These are phyloP conservation scores for Petrocephalus schoutedeni DNA, from an alignment of 2,797 vertebrate genomes.

Conservation along the genomic window DNA sequence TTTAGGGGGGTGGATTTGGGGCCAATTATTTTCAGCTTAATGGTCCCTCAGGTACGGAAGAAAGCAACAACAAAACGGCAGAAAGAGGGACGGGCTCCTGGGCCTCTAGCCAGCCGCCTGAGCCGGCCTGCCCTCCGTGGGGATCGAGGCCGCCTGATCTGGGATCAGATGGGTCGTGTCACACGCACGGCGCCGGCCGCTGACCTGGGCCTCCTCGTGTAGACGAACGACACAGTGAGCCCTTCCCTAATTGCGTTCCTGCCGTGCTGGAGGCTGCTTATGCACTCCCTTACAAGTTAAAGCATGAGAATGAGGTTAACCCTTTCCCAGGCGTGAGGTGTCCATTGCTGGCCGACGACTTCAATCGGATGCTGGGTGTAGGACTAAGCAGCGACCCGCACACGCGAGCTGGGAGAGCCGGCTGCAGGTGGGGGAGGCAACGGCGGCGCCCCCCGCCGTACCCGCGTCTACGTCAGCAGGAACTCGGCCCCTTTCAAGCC, in stretches of 20 bases:
- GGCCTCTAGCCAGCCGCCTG: slow-evolving; percentile 43
- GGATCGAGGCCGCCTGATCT: background rate
- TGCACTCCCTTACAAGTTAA: background rate
- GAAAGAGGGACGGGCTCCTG: slow-evolving; percentile 66
- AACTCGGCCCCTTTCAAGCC: slow-evolving; percentile 54
- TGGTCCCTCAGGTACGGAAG: slow-evolving; percentile 66
- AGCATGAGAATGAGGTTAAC: background rate
- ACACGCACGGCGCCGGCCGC: background rate
- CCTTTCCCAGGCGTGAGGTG: background rate
- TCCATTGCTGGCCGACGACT: background rate
- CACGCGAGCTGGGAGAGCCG: background rate
- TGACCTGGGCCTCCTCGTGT: background rate
- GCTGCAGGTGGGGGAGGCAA: slow-evolving; percentile 39
- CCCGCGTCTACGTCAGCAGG: slow-evolving; percentile 10
- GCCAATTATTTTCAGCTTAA: slow-evolving; percentile 83
- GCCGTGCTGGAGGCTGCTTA: background rate
- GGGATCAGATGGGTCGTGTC: slow-evolving; percentile 9
- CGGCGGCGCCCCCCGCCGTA: slow-evolving; percentile 27
- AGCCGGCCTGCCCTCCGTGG: background rate
- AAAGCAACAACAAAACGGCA: slow-evolving; percentile 72
- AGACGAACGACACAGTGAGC: background rate
- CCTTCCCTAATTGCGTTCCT: background rate
- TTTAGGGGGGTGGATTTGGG: slow-evolving; percentile 63
- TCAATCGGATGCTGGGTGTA: background rate
- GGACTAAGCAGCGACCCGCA: background rate